Base-by-base conservation (phyloP, 2,797 vertebrate genomes). In the Muraenolepis orangiensis region DNA sequence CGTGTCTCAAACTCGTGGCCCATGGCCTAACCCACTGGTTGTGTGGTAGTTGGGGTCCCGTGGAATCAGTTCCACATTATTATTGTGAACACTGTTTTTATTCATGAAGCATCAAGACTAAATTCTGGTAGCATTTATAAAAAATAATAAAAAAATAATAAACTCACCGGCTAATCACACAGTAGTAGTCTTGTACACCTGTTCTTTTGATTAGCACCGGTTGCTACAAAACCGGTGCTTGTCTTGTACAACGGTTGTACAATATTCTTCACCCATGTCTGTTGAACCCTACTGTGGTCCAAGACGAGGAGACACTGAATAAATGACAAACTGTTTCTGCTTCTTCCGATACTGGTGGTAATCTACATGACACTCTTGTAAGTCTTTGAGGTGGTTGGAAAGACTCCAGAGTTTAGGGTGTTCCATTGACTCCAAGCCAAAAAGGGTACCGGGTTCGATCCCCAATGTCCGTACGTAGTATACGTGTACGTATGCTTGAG, bases 1-100 rank as follows among this genome's bases (percentile, higher is more conserved):
- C 79, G 87, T 71, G 84, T 80, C 79, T 82, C 78, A 66, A n/a
- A 8, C 67, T 30, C 67, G 64, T 76, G 67, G 69, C 75, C 42
- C 1, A 1, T 31, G 67, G n/a, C 61, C 23, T 40, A 70, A 73
- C 66, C 82, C 80, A 36, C 80, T 81, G 74, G 84, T 81, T 68
- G 79, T 38, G 82, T 72, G 57, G 28, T 32, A 11, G 23, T 74
- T 73, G 13, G 38, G 68, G 73, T 72, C 72, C 20, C 23, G 26
- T 77, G 75, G 75, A 34, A 75, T 81, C 74, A 26, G 31, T 74
- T 77, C 72, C 34, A 80, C 42, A 23, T 26, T 34, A 61, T 61
- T 61, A 23, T 61, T 61, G 7, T 23, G 23, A 64, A 26, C 12
- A 8, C 23, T 11, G 57, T 64, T 57, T n/a, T n/a, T 51, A 51